Percentiles rank a stretch among this genome's conserved stretches.
Evolutionary conservation across 2,888 invertebrate species (phyloP).

Genomic region (Andrena hattorfiana): DNA sequence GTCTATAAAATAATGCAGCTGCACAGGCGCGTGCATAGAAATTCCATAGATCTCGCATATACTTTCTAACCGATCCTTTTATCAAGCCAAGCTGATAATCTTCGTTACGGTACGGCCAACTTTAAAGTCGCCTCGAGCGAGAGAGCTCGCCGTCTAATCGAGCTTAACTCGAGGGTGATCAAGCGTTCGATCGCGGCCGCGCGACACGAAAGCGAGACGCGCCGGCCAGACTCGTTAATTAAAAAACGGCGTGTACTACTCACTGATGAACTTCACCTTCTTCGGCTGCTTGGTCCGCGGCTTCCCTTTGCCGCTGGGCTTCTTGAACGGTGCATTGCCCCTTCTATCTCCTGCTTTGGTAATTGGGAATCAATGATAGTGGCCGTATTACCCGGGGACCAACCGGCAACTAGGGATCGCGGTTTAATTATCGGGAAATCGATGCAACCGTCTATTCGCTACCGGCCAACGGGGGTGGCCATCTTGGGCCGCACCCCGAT

Average conservation of each 20-base stretch:
- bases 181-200: conserved; percentile 1
- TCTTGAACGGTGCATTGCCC: conserved; percentile 91
- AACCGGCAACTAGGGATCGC: conserved; percentile 47
- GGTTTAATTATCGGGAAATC: conserved; percentile 73
- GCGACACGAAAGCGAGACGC: not conserved
- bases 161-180: conserved; percentile 1
- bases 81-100: too few species aligned
- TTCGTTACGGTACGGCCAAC: not conserved
- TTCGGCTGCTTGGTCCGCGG: conserved; percentile 94
- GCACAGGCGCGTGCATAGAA: too few species aligned
- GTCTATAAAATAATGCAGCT: too few species aligned
- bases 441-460: conserved; percentile 68
- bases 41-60: too few species aligned
- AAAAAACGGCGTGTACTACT: conserved; percentile 86
- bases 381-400: conserved; percentile 39
- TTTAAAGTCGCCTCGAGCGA: conserved; percentile 3
- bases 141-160: conserved; percentile 21
- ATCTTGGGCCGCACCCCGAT: conserved; percentile 84
- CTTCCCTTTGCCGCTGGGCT: conserved; percentile 91
- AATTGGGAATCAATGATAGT: conserved; percentile 66
- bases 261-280: conserved; percentile 96
- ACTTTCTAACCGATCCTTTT: too few species aligned
- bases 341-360: conserved; percentile 79
- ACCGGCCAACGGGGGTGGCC: conserved; percentile 73
- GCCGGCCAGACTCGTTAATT: conserved; percentile 26